Conservation (phyloP, 2,113 vertebrate species). For the Gasterosteus aculeatus region DNA sequence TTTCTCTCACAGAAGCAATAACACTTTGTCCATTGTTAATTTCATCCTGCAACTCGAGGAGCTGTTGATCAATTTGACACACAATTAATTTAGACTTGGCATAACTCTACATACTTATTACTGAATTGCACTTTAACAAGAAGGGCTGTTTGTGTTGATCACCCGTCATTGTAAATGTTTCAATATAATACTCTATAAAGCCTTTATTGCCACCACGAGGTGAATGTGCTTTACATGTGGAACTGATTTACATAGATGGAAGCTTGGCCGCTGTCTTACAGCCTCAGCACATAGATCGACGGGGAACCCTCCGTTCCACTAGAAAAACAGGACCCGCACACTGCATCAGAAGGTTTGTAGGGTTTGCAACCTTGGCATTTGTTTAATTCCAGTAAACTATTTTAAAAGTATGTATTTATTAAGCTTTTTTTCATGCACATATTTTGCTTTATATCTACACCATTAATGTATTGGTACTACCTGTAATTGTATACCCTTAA, state of each 20-base stretch:
- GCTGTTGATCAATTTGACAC: slow-evolving; percentile 48
- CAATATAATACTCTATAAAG: slow-evolving; percentile 62
- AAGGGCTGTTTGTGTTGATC: slow-evolving; percentile 52
- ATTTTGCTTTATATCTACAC: slow-evolving; percentile 10
- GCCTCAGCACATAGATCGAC: not conserved
- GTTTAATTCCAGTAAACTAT: not conserved
- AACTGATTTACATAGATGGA: slow-evolving; percentile 29
- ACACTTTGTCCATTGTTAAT: slow-evolving; percentile 24
- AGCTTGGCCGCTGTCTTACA: slow-evolving; percentile 17
- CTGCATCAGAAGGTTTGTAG: not conserved
- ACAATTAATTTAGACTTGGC: slow-evolving; percentile 62
- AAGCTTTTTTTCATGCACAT: not conserved
- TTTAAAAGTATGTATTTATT: not conserved
- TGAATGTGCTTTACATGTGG: slow-evolving; percentile 21
- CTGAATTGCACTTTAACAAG: slow-evolving; percentile 56
- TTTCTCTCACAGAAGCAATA: slow-evolving; percentile 13
- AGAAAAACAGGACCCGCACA: not conserved
- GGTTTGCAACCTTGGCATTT: not conserved
- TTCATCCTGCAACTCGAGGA: slow-evolving; percentile 19
- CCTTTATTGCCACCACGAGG: slow-evolving; percentile 46
- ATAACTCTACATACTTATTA: slow-evolving; percentile 34
- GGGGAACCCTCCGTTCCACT: slow-evolving; percentile 3
- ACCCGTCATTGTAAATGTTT: slow-evolving; percentile 55
- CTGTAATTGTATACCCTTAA: not conserved
- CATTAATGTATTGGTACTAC: not conserved